phyloP scores from a whole-genome alignment of 2,113 vertebrate species.

The Psilopsiagon aymara region DNA sequence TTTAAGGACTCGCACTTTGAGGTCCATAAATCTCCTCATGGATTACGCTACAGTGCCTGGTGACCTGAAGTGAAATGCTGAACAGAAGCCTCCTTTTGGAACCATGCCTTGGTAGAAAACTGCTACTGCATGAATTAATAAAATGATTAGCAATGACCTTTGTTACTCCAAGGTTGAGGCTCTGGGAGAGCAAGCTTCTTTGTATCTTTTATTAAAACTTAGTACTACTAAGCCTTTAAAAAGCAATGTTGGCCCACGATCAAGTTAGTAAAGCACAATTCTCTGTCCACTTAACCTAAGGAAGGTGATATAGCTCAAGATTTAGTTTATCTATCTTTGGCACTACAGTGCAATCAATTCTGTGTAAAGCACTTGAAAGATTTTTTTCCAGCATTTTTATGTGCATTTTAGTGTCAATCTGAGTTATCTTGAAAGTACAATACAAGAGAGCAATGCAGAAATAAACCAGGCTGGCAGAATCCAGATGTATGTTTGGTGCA shows the following conservation, averaged over 20 bases:
- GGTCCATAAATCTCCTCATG: slow-evolving; percentile 16
- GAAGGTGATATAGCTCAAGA: not conserved
- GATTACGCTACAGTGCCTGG: not conserved
- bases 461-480: not conserved
- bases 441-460: not conserved
- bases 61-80: slow-evolving; percentile 3
- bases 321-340: not conserved
- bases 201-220: not conserved
- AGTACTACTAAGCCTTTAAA: not conserved
- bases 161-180: not conserved
- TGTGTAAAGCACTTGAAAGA: not conserved
- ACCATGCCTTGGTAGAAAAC: not conserved
- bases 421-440: not conserved
- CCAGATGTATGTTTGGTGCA: not conserved
- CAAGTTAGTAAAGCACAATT: not conserved
- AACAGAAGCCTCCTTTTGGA: not conserved
- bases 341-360: not conserved
- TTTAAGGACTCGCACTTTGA: not conserved
- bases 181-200: not conserved
- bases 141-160: not conserved
- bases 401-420: not conserved
- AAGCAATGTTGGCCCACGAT: not conserved
- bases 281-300: not conserved
- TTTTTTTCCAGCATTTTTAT: not conserved
- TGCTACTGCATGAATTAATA: not conserved